Evolutionary conservation across 2,888 invertebrate genomes (phyloP).

Genomic region (Endotricha flammealis): DNA sequence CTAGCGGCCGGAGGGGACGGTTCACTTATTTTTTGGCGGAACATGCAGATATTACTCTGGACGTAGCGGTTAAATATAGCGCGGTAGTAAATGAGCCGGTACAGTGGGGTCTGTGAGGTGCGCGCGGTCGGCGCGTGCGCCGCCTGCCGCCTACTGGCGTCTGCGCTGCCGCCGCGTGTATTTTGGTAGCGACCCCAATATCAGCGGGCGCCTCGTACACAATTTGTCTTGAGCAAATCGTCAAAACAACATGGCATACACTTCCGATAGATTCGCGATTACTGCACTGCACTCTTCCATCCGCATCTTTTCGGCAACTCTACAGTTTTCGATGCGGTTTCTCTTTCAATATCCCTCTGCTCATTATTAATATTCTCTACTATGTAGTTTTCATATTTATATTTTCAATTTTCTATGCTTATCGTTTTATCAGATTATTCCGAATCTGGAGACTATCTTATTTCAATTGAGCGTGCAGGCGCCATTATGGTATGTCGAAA

Average conservation of each 20-base stretch:
- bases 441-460: too few species aligned
- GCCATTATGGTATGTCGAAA: neutral
- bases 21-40: slow-evolving; percentile 61
- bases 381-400: too few species aligned
- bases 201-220: slow-evolving; percentile 66
- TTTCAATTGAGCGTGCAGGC: too few species aligned
- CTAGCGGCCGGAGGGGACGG: slow-evolving; percentile 38
- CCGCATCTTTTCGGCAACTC: slow-evolving; percentile 29
- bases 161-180: slow-evolving; percentile 62
- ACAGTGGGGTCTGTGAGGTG: slow-evolving; percentile 53
- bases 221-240: slow-evolving; percentile 71
- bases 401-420: too few species aligned
- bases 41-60: slow-evolving; percentile 69
- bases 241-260: slow-evolving; percentile 57
- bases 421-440: too few species aligned
- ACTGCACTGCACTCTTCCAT: slow-evolving; percentile 33
- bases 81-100: slow-evolving; percentile 62
- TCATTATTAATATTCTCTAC: too few species aligned
- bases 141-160: slow-evolving; percentile 72
- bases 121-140: slow-evolving; percentile 71
- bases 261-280: slow-evolving; percentile 59
- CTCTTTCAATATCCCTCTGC: too few species aligned
- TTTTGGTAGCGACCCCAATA: slow-evolving; percentile 76
- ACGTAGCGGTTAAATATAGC: slow-evolving; percentile 74
- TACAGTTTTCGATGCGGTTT: too few species aligned